Evolutionary conservation across 2,797 vertebrate genomes (phyloP).

Genomic region (Smutsia temminckii): DNA sequence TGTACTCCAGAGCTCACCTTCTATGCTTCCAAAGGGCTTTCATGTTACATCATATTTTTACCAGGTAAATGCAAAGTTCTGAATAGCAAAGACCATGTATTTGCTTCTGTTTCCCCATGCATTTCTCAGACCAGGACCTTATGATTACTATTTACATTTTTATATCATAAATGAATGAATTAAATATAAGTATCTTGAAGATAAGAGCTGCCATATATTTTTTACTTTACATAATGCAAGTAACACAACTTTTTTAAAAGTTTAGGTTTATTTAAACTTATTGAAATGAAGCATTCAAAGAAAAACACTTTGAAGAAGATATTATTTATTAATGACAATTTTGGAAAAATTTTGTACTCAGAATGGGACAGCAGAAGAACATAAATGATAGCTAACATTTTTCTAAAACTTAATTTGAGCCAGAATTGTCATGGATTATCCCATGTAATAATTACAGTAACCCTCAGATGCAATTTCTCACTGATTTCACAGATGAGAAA

Average conservation of each 20-base stretch:
- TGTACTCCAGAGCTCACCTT: background rate
- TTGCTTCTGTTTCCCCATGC: background rate
- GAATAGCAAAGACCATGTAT: background rate
- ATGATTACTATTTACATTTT: background rate
- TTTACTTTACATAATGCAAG: background rate
- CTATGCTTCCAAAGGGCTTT: accelerated
- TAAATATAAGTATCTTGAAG: background rate
- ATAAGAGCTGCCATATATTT: background rate
- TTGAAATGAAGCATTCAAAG: background rate
- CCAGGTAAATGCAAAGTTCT: background rate
- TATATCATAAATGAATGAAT: background rate
- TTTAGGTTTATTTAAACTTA: background rate
- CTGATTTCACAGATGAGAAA: background rate
- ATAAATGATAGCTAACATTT: background rate
- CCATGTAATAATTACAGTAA: background rate
- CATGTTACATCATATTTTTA: background rate
- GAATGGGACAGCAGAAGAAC: background rate
- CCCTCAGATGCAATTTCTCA: background rate
- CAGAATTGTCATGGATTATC: background rate
- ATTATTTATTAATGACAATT: background rate
- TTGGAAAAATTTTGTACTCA: background rate
- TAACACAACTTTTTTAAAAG: background rate
- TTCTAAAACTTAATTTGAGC: background rate
- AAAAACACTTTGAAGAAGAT: background rate
- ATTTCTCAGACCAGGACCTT: background rate